Percentiles rank a stretch among this genome's conserved stretches.
phyloP scores from a whole-genome alignment of 2,113 vertebrate genomes.

The Gopherus evgoodei region DNA sequence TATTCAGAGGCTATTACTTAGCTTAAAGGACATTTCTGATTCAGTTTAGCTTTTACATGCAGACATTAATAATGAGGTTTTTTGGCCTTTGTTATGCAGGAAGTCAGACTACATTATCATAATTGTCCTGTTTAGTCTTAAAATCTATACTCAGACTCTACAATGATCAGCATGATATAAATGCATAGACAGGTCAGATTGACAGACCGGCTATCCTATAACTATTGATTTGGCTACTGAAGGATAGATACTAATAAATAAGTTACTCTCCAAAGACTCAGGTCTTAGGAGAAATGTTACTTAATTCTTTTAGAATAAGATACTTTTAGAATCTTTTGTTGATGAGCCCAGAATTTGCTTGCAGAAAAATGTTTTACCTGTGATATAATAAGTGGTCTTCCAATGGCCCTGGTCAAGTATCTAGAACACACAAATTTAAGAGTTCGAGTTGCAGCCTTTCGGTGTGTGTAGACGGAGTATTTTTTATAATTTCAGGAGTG shows the following conservation, averaged over 20 bases:
- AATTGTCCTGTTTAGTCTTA: neutral
- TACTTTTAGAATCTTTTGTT: neutral
- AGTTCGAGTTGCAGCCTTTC: neutral
- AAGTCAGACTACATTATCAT: neutral
- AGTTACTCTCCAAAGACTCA: neutral
- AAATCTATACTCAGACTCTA: neutral
- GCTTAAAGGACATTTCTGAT: neutral
- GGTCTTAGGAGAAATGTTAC: neutral
- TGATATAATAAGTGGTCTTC: neutral
- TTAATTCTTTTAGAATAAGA: too few relatives aligned
- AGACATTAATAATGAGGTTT: neutral
- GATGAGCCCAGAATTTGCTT: neutral
- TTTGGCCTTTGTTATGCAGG: neutral
- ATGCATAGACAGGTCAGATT: neutral
- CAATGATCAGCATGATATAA: neutral
- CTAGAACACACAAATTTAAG: fast-evolving
- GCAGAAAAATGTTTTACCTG: neutral
- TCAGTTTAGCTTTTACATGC: neutral
- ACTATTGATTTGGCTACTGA: neutral
- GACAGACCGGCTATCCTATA: neutral
- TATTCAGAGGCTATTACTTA: constrained; percentile 17
- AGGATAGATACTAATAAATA: neutral
- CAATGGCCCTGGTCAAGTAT: neutral
- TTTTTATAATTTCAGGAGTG: fast-evolving
- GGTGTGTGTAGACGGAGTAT: neutral